Base-by-base conservation (phyloP, 2,797 vertebrate genomes). In the Tinamus major region DNA sequence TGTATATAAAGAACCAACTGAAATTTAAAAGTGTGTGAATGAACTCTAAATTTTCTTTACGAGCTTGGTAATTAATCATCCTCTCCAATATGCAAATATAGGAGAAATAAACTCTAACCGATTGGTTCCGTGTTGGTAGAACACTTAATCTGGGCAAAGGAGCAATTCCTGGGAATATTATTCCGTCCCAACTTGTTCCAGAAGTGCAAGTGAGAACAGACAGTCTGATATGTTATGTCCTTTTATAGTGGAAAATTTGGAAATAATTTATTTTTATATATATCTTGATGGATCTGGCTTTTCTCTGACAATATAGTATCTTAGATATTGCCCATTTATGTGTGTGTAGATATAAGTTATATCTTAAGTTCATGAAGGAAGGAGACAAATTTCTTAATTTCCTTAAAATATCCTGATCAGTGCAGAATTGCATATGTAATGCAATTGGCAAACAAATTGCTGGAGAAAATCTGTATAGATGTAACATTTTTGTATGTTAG, bases 11-110 rank as follows among this genome's bases (percentile, higher is more conserved):
- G 75, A 83, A 46, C 37, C 31, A 85, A 83, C 13, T 91, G 37
- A 89, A 83, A 93, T 89, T 90, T 61, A 89, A 89, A 90, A 58
- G n/a, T 39, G 6, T 72, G 35, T 48, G 51, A 80, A 51, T 81
- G 51, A 83, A 74, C 44, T 89, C 84, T 85, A 69, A 59, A 59
- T 85, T 55, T 53, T 44, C 82, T 92, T 83, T 56, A 63, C 51
- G 62, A 79, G 4, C 80, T 79, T 75, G 0, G 1, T 24, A 89
- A 68, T 85, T 75, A 49, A 42, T 71, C 3, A 3, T 75, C 37
- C 13, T 84, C 26, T 44, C 39, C 5, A 2, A 68, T 74, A 9
- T 68, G 20, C 9, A 1, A 37, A 39, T 8, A 4, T 26, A 10
- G 48, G 14, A 27, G 72, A 83, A 92, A 75, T 6, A 63, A 86